Base-by-base conservation (phyloP, 2,113 vertebrate species). In the Pelodiscus sinensis region DNA sequence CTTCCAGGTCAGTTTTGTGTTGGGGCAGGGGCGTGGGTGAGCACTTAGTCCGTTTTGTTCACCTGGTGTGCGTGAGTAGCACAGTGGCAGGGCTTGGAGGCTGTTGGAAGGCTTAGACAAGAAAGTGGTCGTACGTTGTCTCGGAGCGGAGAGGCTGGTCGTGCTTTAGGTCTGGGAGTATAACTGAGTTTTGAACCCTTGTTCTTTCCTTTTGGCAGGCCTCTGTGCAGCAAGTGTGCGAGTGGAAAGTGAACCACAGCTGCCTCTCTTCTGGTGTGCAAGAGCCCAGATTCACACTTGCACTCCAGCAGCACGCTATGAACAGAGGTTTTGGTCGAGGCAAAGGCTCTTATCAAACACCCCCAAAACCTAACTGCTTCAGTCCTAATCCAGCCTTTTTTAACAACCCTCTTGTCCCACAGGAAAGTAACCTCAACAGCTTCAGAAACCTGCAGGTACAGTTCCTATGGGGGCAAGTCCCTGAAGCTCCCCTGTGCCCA, bases 391-490 rank as follows among this genome's bases (percentile, higher is more conserved):
- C 2, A 44, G 58, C 81, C 56, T 29, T 58, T 84, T 94, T 92
- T 83, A 38, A 52, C 50, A 56, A 5, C 91, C 81, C 92, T 94
- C 12, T 13, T 78, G 4, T 86, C 97, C 62, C 90, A 19, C 82
- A 29, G 96, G 95, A 92, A 87, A 27, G 5, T 78, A 86, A 50
- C 29, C 91, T 6, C 35, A 78, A 92, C 22, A 55, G 15, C 4
- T 97, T 98, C 85, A 96, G 25, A 4, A 93, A 88, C 52, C 97
- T 97, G 82, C 99, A 99, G 95, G 88, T 95, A 84, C 97, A 97
- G 21, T 98, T 99, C 82, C 97, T 98, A 4, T 84, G 92, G 50
- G 98, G 98, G 50, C 96, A 56, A 55, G 86, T 82, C 58, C 2
- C 93, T 1, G 98, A 98, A 79, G 98, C 97, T 0, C 98, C 98